phyloP scores from a whole-genome alignment of 2,113 vertebrate genomes.

The Cyanoliseus patagonus region DNA sequence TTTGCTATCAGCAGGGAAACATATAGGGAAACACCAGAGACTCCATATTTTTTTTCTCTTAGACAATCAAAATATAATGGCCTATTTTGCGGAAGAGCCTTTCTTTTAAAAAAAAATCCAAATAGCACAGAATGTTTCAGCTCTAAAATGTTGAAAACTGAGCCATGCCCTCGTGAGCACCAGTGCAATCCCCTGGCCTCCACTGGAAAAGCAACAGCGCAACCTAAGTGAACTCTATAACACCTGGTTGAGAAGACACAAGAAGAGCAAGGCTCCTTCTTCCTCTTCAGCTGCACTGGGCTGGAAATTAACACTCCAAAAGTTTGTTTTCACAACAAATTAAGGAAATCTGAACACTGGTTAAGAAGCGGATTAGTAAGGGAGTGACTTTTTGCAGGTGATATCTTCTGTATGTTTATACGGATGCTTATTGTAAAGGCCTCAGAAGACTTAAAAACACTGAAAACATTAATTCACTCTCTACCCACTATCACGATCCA shows the following conservation, averaged over 20 bases:
- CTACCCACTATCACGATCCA: neutral
- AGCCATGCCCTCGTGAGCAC: neutral
- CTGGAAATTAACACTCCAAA: neutral
- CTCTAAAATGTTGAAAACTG: neutral
- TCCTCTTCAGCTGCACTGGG: neutral
- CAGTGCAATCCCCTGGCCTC: neutral
- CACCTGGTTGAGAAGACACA: neutral
- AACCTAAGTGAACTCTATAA: conserved; percentile 2
- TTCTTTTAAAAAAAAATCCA: neutral
- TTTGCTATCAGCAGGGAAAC: neutral
- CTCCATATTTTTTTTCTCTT: neutral
- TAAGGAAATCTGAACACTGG: neutral
- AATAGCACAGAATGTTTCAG: neutral
- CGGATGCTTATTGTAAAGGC: neutral
- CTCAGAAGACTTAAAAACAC: neutral
- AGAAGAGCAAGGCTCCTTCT: neutral
- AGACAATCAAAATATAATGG: neutral
- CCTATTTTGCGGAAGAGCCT: neutral
- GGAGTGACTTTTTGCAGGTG: neutral
- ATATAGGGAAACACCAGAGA: neutral
- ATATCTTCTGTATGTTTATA: neutral
- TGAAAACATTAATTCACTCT: neutral
- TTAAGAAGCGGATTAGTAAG: neutral
- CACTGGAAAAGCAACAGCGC: conserved; percentile 42
- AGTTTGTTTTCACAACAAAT: neutral